Percentiles rank a stretch among this genome's conserved stretches.
These are phyloP conservation scores for Peromyscus polionotus DNA, from an alignment of 2,113 vertebrate species.

Conservation along the genomic window DNA sequence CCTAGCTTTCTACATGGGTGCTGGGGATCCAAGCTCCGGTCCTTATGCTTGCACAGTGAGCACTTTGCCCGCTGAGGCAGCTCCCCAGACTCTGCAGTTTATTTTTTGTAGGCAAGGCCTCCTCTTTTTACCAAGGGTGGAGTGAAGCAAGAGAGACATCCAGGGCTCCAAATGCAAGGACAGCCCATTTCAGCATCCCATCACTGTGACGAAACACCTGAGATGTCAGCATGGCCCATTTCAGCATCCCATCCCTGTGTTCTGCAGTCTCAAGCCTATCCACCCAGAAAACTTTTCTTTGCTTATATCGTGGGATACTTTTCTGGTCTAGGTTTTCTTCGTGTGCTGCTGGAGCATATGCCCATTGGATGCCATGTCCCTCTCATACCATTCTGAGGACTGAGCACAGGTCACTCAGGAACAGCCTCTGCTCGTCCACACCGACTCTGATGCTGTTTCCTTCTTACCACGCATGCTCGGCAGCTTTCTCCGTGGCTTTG, in stretches of 20 bases:
- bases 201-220: not conserved
- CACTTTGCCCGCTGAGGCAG: not conserved
- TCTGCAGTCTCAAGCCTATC: not conserved
- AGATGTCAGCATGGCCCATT: too few relatives aligned
- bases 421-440: rapidly evolving
- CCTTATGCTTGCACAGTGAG: not conserved
- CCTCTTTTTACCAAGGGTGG: not conserved
- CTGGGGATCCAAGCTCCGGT: not conserved
- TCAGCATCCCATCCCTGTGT: not conserved
- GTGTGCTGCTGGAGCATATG: not conserved
- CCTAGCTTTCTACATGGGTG: not conserved
- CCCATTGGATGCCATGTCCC: not conserved
- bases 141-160: not conserved
- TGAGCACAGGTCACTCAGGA: not conserved
- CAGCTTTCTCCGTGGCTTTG: not conserved
- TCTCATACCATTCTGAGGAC: rapidly evolving
- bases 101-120: not conserved
- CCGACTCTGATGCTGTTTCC: rapidly evolving
- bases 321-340: not conserved
- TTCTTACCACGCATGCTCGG: not conserved
- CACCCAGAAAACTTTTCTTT: not conserved
- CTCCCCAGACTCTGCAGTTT: not conserved
- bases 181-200: not conserved
- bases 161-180: not conserved
- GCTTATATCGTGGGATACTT: not conserved